phyloP scores from a whole-genome alignment of 2,113 vertebrate species.

The Scatophagus argus region DNA sequence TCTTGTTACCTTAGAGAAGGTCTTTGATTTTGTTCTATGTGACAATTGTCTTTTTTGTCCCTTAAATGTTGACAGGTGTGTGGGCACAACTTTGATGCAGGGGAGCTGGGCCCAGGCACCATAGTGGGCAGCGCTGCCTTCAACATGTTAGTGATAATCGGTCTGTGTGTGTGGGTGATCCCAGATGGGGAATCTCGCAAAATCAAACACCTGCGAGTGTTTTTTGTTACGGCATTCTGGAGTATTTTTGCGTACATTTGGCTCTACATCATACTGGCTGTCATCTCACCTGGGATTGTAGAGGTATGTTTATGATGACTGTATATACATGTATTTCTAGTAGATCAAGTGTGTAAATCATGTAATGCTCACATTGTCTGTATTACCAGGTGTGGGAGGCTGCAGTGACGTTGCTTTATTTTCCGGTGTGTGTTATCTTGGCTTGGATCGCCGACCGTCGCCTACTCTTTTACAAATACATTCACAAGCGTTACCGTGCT shows the following conservation, averaged over 20 bases:
- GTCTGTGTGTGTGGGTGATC: slow-evolving; percentile 91
- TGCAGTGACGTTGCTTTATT: slow-evolving; percentile 91
- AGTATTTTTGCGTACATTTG: slow-evolving; percentile 98
- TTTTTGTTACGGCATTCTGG: slow-evolving; percentile 95
- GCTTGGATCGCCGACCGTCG: slow-evolving; percentile 96
- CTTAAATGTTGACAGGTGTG: slow-evolving; percentile 82
- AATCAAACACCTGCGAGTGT: slow-evolving; percentile 94
- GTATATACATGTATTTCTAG: neutral
- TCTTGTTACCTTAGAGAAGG: neutral
- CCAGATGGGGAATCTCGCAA: slow-evolving; percentile 90
- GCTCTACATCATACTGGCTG: slow-evolving; percentile 95
- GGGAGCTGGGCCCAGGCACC: slow-evolving; percentile 91
- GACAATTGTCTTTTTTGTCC: neutral
- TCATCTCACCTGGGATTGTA: slow-evolving; percentile 93
- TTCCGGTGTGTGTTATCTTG: slow-evolving; percentile 92
- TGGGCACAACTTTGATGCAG: slow-evolving; percentile 93
- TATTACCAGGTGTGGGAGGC: slow-evolving; percentile 91
- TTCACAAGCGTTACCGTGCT: slow-evolving; percentile 92
- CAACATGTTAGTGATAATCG: slow-evolving; percentile 98
- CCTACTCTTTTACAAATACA: slow-evolving; percentile 94
- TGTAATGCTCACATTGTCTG: neutral
- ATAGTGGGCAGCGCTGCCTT: slow-evolving; percentile 97
- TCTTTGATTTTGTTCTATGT: neutral
- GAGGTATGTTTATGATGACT: slow-evolving; percentile 75
- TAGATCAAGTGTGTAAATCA: neutral